phyloP scores from a whole-genome alignment of 2,888 invertebrate genomes.

The Lithophane ornitopus region DNA sequence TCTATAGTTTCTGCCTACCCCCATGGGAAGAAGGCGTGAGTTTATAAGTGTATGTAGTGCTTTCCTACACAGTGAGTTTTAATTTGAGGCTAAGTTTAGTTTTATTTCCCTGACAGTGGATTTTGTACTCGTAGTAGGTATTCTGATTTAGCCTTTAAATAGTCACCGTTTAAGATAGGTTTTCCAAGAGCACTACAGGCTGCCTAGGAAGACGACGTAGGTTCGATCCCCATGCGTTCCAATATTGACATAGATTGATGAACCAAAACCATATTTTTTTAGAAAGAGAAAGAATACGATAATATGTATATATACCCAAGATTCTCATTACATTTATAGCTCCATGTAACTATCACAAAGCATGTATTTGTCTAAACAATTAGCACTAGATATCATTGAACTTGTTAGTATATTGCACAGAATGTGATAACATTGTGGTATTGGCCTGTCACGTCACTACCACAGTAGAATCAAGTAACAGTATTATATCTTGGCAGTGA shows the following conservation, averaged over 20 bases:
- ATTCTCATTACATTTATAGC: neutral
- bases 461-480: too few species aligned
- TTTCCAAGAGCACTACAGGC: neutral
- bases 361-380: slow-evolving; percentile 25
- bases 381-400: slow-evolving; percentile 11
- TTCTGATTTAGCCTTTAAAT: too few species aligned
- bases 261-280: neutral
- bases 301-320: neutral
- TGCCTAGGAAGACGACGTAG: neutral
- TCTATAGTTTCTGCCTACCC: too few species aligned
- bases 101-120: neutral
- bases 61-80: neutral
- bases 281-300: neutral
- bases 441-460: neutral
- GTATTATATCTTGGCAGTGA: too few species aligned
- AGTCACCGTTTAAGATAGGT: too few species aligned
- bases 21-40: too few species aligned
- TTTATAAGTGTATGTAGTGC: too few species aligned
- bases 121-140: neutral
- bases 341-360: neutral
- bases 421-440: slow-evolving; percentile 11
- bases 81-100: neutral
- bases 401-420: neutral
- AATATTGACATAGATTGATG: neutral
- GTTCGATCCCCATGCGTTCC: too few species aligned